These are phyloP conservation scores for Aleadryas rufinucha DNA, from an alignment of 2,113 vertebrate species.

Conservation along the genomic window DNA sequence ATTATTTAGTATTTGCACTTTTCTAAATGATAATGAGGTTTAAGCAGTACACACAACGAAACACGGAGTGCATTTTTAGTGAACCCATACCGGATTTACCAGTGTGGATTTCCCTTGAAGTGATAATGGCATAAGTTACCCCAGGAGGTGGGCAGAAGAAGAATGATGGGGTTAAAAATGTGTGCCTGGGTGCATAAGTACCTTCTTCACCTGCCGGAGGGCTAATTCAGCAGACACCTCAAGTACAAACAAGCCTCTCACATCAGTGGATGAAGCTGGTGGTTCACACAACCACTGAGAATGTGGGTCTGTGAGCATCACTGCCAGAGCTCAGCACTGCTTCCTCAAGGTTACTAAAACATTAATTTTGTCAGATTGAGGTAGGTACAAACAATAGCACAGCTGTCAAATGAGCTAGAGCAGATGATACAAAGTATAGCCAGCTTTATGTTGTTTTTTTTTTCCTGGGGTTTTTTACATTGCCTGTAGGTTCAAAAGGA, in stretches of 20 bases:
- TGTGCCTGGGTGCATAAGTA: not conserved
- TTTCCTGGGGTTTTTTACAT: fast-evolving
- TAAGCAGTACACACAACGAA: not conserved
- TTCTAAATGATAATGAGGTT: not conserved
- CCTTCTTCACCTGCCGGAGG: not conserved
- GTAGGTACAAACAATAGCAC: not conserved
- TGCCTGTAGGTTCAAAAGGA: not conserved
- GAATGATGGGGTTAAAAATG: not conserved
- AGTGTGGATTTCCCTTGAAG: not conserved
- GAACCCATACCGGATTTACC: not conserved
- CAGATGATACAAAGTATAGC: not conserved
- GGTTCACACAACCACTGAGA: not conserved
- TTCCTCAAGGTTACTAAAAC: not conserved
- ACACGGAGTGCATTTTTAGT: not conserved
- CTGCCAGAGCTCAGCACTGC: not conserved
- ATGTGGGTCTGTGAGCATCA: not conserved
- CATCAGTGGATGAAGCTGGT: not conserved
- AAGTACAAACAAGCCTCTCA: not conserved
- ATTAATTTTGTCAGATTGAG: not conserved
- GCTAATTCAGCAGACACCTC: not conserved
- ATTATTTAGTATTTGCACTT: not conserved
- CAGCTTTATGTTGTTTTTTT: not conserved
- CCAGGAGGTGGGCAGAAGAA: not conserved
- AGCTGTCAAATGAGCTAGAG: not conserved
- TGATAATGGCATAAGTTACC: not conserved